Base-by-base conservation (phyloP, 2,113 vertebrate genomes). In the Garra rufa region DNA sequence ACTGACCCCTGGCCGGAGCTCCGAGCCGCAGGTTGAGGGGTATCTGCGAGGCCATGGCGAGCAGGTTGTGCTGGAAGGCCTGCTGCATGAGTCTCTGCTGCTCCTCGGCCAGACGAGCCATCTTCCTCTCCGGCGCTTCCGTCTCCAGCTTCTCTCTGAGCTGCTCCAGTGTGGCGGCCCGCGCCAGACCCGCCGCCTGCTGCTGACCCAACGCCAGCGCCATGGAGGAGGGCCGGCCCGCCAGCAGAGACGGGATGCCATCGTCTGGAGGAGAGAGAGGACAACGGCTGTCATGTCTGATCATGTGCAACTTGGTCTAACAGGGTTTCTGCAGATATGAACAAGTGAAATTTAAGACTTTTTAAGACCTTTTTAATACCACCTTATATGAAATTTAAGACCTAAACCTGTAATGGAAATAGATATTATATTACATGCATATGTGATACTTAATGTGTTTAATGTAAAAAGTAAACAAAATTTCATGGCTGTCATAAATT, bases 131-230 rank as follows among this genome's bases (percentile, higher is more conserved):
- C 19, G 52, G 52, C 48, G 96, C 97, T 57, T 98, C 88, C 0
- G 95, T 93, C 91, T 99, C 98, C 82, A 99, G 95, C 80, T 97
- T 95, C 88, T 98, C 98, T 59, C 96, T 89, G 83, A 99, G 94
- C 92, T 98, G 98, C 88, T 99, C 98, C 90, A 99, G 90, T 0
- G 97, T 94, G 84, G 96, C 94, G 0, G 96, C 94, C 80, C 97
- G 94, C 0, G 95, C 92, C 14, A 95, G 91, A 57, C 94, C 92
- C 0, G 90, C 90, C 13, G 95, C 92, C 91, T 97, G 97, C 83
- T 96, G 97, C 63, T 95, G 93, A 0, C 94, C 95, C 88, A 98
- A 87, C 17, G 91, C 71, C 89, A 96, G 88, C 0, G 96, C 94
- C 92, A 97, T 91, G 3, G 96, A 92, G 9, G 97, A 89, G 30